Evolutionary conservation across 2,113 vertebrate species (phyloP).

Genomic region (Zeus faber): DNA sequence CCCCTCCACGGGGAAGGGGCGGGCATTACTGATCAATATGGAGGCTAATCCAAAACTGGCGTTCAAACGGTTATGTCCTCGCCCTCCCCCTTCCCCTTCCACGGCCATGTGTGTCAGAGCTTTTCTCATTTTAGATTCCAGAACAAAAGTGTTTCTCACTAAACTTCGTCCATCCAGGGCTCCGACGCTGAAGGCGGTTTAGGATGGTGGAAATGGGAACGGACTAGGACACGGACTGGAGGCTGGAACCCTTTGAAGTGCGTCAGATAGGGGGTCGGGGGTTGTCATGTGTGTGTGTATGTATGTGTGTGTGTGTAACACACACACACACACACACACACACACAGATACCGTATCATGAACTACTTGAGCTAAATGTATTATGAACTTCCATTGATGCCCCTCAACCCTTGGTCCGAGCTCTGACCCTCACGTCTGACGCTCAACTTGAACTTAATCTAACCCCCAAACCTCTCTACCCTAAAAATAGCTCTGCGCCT

Average conservation of each 20-base stretch:
- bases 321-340: slow-evolving; percentile 7
- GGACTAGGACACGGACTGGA: slow-evolving; percentile 13
- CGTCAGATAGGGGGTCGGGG: slow-evolving; percentile 19
- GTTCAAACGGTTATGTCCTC: slow-evolving; percentile 5
- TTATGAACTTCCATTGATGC: no score
- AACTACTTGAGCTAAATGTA: no score
- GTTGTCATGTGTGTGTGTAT: background rate
- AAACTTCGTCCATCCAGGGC: slow-evolving; percentile 18
- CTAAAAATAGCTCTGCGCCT: no score
- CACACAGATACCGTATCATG: slow-evolving; percentile 3
- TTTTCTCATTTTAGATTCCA: slow-evolving; percentile 13
- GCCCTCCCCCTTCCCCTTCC: background rate
- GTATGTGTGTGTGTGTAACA: background rate
- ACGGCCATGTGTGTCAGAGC: background rate
- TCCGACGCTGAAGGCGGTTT: slow-evolving; percentile 24
- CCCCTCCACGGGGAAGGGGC: slow-evolving; percentile 12
- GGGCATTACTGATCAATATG: slow-evolving; percentile 32
- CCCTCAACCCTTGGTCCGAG: no score
- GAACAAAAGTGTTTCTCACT: slow-evolving; percentile 45
- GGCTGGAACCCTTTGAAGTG: slow-evolving; percentile 49
- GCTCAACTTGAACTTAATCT: no score
- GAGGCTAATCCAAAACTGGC: slow-evolving; percentile 30
- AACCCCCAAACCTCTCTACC: no score
- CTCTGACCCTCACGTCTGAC: no score
- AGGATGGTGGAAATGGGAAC: slow-evolving; percentile 29